Evolutionary conservation across 2,888 invertebrate species (phyloP).

Genomic region (Neoscelio sp.): DNA sequence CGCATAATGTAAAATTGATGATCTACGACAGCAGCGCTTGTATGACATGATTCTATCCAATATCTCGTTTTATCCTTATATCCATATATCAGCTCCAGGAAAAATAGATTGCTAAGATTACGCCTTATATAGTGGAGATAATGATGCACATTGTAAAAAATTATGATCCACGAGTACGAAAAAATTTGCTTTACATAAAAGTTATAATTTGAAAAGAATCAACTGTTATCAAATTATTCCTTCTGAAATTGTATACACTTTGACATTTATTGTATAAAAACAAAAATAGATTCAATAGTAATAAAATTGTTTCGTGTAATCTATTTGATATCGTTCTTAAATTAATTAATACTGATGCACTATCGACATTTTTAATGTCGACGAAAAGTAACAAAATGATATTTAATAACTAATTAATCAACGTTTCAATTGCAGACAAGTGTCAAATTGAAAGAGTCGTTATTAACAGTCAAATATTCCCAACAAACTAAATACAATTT

Average conservation of each 20-base stretch:
- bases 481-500: no score
- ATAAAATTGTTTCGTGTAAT: no score
- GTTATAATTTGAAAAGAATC: no score
- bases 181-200: neutral
- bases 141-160: constrained; percentile 34
- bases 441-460: no score
- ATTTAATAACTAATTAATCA: neutral
- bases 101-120: constrained; percentile 39
- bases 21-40: constrained; percentile 3
- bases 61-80: constrained; percentile 31
- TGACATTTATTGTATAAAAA: no score
- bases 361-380: neutral
- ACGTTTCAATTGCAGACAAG: neutral
- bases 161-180: constrained; percentile 16
- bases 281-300: no score
- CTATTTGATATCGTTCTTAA: no score
- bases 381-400: neutral
- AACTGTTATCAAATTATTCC: no score
- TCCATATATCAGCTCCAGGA: constrained; percentile 24
- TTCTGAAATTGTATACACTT: no score
- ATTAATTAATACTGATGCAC: constrained; percentile 8
- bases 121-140: constrained; percentile 19
- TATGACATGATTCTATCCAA: constrained; percentile 14
- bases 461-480: no score
- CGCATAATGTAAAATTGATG: constrained; percentile 22